A percentile compares a stretch with the other conserved stretches of the same genome.
Conservation (phyloP, 2,113 vertebrate genomes). For the Tauraco erythrolophus region DNA sequence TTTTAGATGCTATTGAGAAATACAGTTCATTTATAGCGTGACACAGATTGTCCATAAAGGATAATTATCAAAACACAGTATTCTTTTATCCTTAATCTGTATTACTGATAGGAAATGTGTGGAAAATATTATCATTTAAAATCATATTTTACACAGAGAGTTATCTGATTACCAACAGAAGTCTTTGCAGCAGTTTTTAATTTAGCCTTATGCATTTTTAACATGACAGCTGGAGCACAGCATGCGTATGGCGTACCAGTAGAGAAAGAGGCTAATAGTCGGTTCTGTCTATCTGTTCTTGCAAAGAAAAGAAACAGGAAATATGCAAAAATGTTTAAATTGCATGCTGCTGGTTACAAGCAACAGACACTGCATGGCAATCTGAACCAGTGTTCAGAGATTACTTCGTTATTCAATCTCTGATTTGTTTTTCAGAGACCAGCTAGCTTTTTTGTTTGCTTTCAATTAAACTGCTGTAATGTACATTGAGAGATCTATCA, state of each 20-base stretch:
- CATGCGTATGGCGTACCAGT: constrained; percentile 48
- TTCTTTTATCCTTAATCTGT: not conserved
- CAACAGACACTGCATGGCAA: not conserved
- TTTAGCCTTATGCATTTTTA: constrained; percentile 76
- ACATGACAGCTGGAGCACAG: constrained; percentile 64
- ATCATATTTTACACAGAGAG: constrained; percentile 29
- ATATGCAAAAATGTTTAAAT: constrained; percentile 30
- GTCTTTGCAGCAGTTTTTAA: constrained; percentile 66
- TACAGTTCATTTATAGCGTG: not conserved
- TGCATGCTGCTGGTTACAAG: not conserved
- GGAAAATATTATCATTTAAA: constrained; percentile 57
- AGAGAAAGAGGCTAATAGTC: constrained; percentile 1
- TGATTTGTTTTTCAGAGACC: not conserved
- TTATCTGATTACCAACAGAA: constrained; percentile 63
- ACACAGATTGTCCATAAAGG: not conserved
- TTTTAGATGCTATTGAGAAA: constrained; percentile 1
- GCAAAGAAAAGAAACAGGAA: not conserved
- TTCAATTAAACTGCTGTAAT: not conserved
- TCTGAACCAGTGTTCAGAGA: not conserved
- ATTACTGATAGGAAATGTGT: not conserved
- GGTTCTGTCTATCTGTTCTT: not conserved
- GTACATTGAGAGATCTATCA: not conserved
- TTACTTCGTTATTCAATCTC: not conserved
- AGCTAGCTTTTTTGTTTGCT: constrained; percentile 19
- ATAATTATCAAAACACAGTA: not conserved